Conservation (phyloP, 37 sponge, comb jelly and placozoan species). For the Aphrocallistes beatrix region DNA sequence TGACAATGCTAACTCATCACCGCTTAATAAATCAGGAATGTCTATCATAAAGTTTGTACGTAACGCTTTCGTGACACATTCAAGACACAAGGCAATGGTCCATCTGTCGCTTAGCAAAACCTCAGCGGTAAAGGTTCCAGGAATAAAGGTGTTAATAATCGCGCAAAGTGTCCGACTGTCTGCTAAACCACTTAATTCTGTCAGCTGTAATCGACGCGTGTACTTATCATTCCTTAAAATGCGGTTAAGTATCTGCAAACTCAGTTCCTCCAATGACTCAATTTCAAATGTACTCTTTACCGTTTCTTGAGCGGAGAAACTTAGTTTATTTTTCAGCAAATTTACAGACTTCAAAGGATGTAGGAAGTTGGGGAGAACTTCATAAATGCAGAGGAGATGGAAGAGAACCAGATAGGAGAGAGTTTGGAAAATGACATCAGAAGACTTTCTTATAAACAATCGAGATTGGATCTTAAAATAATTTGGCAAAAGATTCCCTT, state of each 20-base stretch:
- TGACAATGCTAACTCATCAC: neutral
- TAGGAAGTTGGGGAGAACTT: neutral
- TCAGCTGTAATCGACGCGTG: neutral
- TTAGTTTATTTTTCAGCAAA: neutral
- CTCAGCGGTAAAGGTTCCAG: conserved; percentile 65
- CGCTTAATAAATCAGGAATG: neutral
- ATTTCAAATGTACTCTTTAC: neutral
- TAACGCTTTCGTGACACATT: conserved; percentile 43
- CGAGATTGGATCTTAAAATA: neutral
- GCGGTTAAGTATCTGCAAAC: neutral
- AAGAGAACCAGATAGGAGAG: neutral
- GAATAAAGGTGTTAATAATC: conserved; percentile 59
- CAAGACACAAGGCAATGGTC: conserved; percentile 61
- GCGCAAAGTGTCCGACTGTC: conserved; percentile 33
- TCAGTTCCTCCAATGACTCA: neutral
- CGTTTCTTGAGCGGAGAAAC: neutral
- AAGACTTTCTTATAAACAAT: neutral
- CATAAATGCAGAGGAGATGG: neutral
- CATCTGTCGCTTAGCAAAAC: conserved; percentile 80
- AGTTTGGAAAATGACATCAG: neutral
- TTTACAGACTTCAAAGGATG: neutral
- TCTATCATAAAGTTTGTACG: conserved; percentile 40
- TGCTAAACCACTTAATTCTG: conserved; percentile 17
- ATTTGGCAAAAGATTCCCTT: conserved; percentile 14
- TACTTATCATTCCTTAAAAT: neutral